phyloP scores from a whole-genome alignment of 2,797 vertebrate species.

The Menidia menidia region DNA sequence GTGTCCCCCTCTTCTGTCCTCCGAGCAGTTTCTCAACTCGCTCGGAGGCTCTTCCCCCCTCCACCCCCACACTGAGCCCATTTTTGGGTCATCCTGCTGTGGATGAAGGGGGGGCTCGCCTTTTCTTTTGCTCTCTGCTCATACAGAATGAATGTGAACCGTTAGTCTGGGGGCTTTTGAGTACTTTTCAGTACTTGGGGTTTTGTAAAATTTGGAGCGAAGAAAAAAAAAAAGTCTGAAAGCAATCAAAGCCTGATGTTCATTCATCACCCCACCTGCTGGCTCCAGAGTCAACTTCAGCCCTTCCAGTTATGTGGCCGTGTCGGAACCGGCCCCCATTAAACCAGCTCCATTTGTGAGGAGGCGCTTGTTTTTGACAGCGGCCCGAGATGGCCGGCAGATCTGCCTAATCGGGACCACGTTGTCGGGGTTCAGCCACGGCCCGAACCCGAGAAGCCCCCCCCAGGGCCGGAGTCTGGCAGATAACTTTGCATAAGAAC shows the following conservation, averaged over 20 bases:
- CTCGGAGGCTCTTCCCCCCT: slow-evolving; percentile 32
- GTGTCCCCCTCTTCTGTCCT: slow-evolving; percentile 15
- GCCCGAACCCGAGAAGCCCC: slow-evolving; percentile 45
- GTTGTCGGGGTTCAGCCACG: slow-evolving; percentile 60
- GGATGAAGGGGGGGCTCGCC: slow-evolving; percentile 59
- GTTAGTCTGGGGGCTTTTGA: slow-evolving; percentile 16
- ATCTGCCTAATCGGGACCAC: slow-evolving; percentile 68
- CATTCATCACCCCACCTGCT: slow-evolving; percentile 23
- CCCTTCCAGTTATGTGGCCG: slow-evolving; percentile 48
- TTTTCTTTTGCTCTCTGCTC: neutral
- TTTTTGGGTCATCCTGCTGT: slow-evolving; percentile 53
- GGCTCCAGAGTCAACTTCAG: neutral
- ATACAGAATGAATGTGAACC: slow-evolving; percentile 9
- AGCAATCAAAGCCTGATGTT: slow-evolving; percentile 25
- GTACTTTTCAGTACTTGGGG: slow-evolving; percentile 3
- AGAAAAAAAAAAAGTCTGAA: neutral
- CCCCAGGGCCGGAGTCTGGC: slow-evolving; percentile 50
- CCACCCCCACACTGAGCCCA: slow-evolving; percentile 3
- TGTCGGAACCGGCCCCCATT: slow-evolving; percentile 25
- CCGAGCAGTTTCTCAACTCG: slow-evolving; percentile 27
- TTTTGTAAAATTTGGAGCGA: neutral
- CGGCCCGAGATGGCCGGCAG: slow-evolving; percentile 51
- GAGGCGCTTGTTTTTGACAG: slow-evolving; percentile 58
- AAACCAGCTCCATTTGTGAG: slow-evolving; percentile 38
- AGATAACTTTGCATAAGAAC: slow-evolving; percentile 24